phyloP scores from a whole-genome alignment of 1,140 invertebrate genomes.

The Drosophila seguyi region DNA sequence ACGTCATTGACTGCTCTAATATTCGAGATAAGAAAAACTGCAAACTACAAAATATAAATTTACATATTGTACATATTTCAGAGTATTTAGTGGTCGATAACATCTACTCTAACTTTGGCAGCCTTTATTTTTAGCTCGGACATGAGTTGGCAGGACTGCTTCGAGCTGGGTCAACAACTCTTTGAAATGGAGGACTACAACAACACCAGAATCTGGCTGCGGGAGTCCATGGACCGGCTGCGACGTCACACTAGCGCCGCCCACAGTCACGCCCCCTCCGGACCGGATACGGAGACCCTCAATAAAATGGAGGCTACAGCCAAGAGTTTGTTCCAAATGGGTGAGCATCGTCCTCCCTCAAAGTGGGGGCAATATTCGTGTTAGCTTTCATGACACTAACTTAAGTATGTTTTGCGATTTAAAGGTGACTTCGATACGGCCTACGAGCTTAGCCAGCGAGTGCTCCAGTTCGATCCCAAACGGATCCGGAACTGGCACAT shows the following conservation, averaged over 20 bases:
- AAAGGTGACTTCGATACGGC: conserved; percentile 93
- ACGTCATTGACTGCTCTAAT: neutral
- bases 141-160: conserved; percentile 95
- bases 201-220: conserved; percentile 97
- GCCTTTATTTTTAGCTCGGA: conserved; percentile 85
- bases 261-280: conserved; percentile 85
- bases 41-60: neutral
- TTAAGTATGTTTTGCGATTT: conserved; percentile 20
- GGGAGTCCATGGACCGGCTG: conserved; percentile 91
- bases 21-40: neutral
- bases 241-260: conserved; percentile 62
- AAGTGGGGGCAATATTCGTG: conserved; percentile 91
- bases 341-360: conserved; percentile 86
- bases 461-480: conserved; percentile 92
- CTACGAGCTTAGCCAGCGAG: conserved; percentile 94
- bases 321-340: conserved; percentile 76
- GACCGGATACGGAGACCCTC: conserved; percentile 89
- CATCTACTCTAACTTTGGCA: conserved; percentile 24
- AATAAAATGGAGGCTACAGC: conserved; percentile 77
- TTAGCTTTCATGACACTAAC: conserved; percentile 4
- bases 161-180: conserved; percentile 96
- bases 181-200: conserved; percentile 97
- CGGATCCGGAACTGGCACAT: conserved; percentile 93
- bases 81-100: conserved; percentile 12
- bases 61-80: neutral